Conservation (phyloP, 1,140 invertebrate genomes). For the Hesperophylax magnus region DNA sequence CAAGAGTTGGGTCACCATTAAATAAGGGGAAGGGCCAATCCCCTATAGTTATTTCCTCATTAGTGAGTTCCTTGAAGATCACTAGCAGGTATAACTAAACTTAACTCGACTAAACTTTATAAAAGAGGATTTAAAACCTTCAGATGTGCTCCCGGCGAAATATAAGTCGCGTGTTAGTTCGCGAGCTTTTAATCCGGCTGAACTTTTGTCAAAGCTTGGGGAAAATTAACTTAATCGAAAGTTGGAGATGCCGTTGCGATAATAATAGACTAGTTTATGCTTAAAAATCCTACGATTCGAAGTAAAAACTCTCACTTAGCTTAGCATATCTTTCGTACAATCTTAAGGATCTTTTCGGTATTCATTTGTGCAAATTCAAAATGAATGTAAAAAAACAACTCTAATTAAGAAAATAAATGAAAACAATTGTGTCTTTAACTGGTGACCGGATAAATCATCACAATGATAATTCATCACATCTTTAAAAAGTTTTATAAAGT, state of each 20-base stretch:
- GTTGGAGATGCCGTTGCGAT: constrained; percentile 18
- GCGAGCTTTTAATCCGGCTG: constrained; percentile 25
- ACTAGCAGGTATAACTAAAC: neutral
- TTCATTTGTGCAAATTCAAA: no score
- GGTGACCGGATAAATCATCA: no score
- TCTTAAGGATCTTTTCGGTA: no score
- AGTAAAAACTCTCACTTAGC: no score
- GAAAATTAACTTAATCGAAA: constrained; percentile 33
- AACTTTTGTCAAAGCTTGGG: constrained; percentile 32
- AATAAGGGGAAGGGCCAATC: neutral
- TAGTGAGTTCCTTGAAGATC: no score
- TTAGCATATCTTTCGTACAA: no score
- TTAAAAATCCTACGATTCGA: neutral
- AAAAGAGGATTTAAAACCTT: constrained; percentile 27
- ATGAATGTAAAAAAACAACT: no score
- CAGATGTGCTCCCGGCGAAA: constrained; percentile 19
- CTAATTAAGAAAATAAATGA: no score
- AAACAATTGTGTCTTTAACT: no score
- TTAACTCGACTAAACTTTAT: constrained; percentile 13
- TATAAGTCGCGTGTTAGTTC: constrained; percentile 27
- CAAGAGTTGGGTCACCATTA: neutral
- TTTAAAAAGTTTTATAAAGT: no score
- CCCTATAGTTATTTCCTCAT: no score
- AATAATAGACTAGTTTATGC: neutral
- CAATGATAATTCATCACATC: no score